Evolutionary conservation across 1,140 invertebrate species (phyloP).

Genomic region (Lordiphosa mommai): DNA sequence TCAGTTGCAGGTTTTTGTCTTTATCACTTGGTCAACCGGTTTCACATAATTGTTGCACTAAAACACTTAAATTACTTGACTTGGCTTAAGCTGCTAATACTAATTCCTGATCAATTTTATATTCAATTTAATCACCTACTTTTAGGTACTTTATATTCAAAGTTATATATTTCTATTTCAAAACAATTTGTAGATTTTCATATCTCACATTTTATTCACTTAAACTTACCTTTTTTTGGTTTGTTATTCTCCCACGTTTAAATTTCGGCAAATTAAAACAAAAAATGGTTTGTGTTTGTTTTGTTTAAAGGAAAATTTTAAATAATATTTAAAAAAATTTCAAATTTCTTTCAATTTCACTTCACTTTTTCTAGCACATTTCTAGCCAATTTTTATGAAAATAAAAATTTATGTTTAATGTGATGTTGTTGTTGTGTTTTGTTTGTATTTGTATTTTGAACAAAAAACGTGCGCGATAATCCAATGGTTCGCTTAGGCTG

Average conservation of each 20-base stretch:
- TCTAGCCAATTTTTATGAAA: neutral
- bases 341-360: neutral
- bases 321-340: slow-evolving; percentile 5
- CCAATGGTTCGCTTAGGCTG: slow-evolving; percentile 75
- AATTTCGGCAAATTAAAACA: slow-evolving; percentile 21
- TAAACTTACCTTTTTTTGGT: slow-evolving; percentile 33
- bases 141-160: too few species aligned
- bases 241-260: neutral
- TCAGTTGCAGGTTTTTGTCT: too few species aligned
- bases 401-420: slow-evolving; percentile 3
- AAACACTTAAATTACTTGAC: too few species aligned
- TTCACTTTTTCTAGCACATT: neutral
- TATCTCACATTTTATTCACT: neutral
- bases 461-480: slow-evolving; percentile 79
- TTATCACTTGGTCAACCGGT: too few species aligned
- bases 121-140: too few species aligned
- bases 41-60: too few species aligned
- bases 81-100: too few species aligned
- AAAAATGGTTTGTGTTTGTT: slow-evolving; percentile 12
- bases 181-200: too few species aligned
- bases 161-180: too few species aligned
- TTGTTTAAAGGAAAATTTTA: slow-evolving; percentile 14
- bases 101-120: too few species aligned
- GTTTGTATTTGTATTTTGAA: slow-evolving; percentile 26
- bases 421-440: slow-evolving; percentile 16